Conservation (phyloP, 2,113 vertebrate species). For the Rhinolophus ferrumequinum region DNA sequence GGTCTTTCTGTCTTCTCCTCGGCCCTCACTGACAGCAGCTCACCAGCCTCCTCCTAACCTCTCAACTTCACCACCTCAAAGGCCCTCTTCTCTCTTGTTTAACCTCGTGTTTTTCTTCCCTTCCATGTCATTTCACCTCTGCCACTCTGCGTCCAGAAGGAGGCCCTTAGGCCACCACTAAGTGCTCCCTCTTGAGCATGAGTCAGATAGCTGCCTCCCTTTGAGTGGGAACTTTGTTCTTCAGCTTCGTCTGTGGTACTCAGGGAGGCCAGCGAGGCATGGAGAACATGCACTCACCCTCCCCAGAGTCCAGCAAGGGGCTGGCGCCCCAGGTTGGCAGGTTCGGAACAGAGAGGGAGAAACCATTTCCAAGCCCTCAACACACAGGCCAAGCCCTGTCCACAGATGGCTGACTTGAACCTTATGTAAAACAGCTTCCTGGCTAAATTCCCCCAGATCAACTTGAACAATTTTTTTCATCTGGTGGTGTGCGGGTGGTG, state of each 20-base stretch:
- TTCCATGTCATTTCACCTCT: background rate
- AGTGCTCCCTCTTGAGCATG: background rate
- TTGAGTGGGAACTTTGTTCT: background rate
- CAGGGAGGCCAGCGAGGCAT: background rate
- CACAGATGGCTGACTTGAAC: background rate
- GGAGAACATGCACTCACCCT: accelerated
- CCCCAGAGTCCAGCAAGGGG: background rate
- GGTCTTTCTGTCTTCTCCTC: background rate
- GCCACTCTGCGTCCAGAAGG: background rate
- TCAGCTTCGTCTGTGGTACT: background rate
- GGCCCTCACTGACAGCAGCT: background rate
- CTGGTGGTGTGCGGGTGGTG: background rate
- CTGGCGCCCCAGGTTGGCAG: background rate
- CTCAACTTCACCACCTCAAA: background rate
- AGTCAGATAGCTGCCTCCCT: background rate
- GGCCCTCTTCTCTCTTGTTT: background rate
- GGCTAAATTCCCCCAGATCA: background rate
- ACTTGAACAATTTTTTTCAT: background rate
- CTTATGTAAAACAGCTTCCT: background rate
- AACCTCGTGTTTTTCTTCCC: background rate
- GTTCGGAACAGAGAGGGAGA: background rate
- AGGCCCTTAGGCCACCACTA: background rate
- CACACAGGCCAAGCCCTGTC: background rate
- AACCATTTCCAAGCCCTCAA: background rate
- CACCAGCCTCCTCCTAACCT: background rate